Evolutionary conservation across 2,888 invertebrate species (phyloP), one percentile per base, ranked within the genome.

Genomic region (Drosophila hawaiiensis): DNA sequence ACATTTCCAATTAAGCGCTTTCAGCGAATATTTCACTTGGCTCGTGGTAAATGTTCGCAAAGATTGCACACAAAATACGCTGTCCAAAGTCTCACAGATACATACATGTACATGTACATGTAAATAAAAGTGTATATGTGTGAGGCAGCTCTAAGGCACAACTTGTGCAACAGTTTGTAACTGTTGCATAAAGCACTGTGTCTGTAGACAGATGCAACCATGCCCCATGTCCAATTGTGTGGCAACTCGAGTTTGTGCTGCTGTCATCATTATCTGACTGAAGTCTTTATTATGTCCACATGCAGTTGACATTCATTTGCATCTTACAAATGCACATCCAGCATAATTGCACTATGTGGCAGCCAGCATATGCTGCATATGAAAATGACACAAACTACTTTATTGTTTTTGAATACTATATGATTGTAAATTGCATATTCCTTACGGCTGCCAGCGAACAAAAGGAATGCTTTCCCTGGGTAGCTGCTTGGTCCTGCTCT

Each of bases 291-390:
- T 28, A 28, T 64, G 60, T 64, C 68, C 62, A 69, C 76, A 78
- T 78, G 69, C 59, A 50, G 82, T 62, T 81, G 84, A 76, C 82
- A 78, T 82, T 84, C 73, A 82, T 84, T 84, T 78, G 78, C 69
- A 63, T 78, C 75, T 73, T 50, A 53, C 37, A 60, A 62, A 70
- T 66, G 65, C 76, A 61, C 80, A 80, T 68, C 47, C 73, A 75
- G 72, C 72, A 70, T 75, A 83, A 83, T 82, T 83, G 73, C 67
- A 72, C 80, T 78, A 68, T 75, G 52, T 73, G 68, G 47, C 37
- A 25, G 35, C 35, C 53, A 35, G 16, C 54, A 35, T 37, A 52
- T 49, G 62, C 66, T 49, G 56, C 56, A 70, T 58, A 63, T 71
- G 58, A 58, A 69, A 79, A 76, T 79, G 84, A 78, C 73, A 78